Evolutionary conservation across 2,113 vertebrate genomes (phyloP), one percentile per base, ranked within the genome.

Genomic region (Scophthalmus maximus): DNA sequence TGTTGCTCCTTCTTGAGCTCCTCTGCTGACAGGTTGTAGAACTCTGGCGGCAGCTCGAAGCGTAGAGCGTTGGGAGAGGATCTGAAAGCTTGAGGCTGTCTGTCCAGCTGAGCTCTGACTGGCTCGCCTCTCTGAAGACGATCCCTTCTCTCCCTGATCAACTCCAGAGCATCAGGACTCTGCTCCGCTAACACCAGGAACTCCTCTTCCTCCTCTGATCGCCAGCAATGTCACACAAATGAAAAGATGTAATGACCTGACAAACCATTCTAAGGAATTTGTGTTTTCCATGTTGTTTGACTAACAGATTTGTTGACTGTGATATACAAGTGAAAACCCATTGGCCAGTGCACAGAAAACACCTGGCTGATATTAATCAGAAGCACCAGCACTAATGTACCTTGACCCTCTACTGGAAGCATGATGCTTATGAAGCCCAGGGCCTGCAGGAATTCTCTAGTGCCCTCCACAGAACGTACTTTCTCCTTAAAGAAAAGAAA

Each of bases 31-130:
- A 98, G 93, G 84, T 73, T 97, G 91, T 97, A 99, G 81, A 99
- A 99, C 36, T 98, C 97, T 0, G 49, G 38, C 0, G 97, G 96
- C 72, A 99, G 93, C 81, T 99, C 93, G 0, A 99, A 99, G 30
- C 73, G 92, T 0, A 94, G 90, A 8, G 95, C 96, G 10, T 94
- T 84, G 0, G 93, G 57, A 0, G 97, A 97, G 0, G 95, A 89
- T 46, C 68, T 89, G 82, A 96, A 98, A 0, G 94, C 42, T 0
- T 93, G 88, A 6, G 80, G 87, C 91, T 96, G 96, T 1, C 96
- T 91, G 64, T 96, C 92, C 86, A 99, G 92, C 67, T 73, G 93
- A 3, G 95, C 96, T 55, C 95, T 85, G 85, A 98, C 52, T 0
- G 98, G 97, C 88, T 97, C 93, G 0, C 93, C 94, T 1, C 70